phyloP scores from a whole-genome alignment of 2,888 invertebrate species.

The Orchesella flavescens region DNA sequence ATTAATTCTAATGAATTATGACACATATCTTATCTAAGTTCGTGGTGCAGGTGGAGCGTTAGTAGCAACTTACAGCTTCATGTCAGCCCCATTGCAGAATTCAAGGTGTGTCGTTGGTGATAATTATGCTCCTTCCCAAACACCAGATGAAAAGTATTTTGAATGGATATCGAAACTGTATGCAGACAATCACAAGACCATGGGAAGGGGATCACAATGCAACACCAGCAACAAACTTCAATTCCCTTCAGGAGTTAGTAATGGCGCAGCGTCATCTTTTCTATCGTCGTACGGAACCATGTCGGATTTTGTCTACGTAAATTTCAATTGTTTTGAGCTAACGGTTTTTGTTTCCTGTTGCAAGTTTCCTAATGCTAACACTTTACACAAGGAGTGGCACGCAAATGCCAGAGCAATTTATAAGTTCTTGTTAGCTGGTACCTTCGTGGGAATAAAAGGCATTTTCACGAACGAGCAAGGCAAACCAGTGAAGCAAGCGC shows the following conservation, averaged over 20 bases:
- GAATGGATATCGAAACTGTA: slow-evolving; percentile 84
- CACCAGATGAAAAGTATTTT: slow-evolving; percentile 89
- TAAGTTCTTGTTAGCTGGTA: no score
- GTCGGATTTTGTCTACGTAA: slow-evolving; percentile 98
- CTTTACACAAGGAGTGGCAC: no score
- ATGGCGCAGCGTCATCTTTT: slow-evolving; percentile 94
- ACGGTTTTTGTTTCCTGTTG: slow-evolving; percentile 97
- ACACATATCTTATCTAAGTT: slow-evolving; percentile 76
- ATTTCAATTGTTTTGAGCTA: slow-evolving; percentile 95
- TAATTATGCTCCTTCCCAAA: not conserved
- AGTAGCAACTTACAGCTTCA: slow-evolving; percentile 98
- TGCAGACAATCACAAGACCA: slow-evolving; percentile 82
- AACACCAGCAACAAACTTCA: slow-evolving; percentile 80
- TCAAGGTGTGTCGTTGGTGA: not conserved
- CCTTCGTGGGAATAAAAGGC: no score
- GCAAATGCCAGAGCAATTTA: no score
- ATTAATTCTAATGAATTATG: no score
- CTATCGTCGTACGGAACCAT: slow-evolving; percentile 86
- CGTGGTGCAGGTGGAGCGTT: slow-evolving; percentile 95
- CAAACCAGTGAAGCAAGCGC: no score
- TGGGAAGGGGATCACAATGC: slow-evolving; percentile 84
- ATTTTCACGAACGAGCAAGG: no score
- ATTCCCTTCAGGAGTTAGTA: slow-evolving; percentile 88
- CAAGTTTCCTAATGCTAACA: slow-evolving; percentile 83
- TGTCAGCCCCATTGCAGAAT: slow-evolving; percentile 74